These are phyloP conservation scores for Cheilosia urbana DNA, from an alignment of 2,888 invertebrate genomes.

Conservation along the genomic window DNA sequence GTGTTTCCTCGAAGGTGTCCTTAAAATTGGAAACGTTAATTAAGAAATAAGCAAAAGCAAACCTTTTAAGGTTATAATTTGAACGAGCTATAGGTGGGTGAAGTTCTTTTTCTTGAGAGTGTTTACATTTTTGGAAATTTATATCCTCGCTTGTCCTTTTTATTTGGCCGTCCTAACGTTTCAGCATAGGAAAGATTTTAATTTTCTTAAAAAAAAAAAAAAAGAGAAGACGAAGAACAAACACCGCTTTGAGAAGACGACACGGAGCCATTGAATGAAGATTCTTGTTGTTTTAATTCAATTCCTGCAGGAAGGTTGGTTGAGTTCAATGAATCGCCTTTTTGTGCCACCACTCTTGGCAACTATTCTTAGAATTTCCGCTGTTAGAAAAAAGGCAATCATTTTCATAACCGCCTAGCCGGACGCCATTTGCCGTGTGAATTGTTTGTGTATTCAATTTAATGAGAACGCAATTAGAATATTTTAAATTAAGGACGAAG, in stretches of 20 bases:
- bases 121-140: constrained; percentile 57
- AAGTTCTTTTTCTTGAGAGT: constrained; percentile 10
- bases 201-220: constrained; percentile 23
- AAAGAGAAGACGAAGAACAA: neutral
- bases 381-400: constrained; percentile 36
- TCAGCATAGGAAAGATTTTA: neutral
- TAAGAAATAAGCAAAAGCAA: constrained; percentile 48
- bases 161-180: constrained; percentile 1
- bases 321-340: constrained; percentile 33
- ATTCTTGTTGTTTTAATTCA: constrained; percentile 12
- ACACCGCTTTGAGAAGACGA: neutral
- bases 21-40: constrained; percentile 59
- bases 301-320: neutral
- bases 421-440: constrained; percentile 44
- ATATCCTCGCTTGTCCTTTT: constrained; percentile 40
- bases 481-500: constrained; percentile 40
- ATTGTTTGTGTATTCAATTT: constrained; percentile 51
- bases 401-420: constrained; percentile 46
- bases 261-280: neutral
- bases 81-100: constrained; percentile 18
- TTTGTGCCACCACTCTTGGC: constrained; percentile 34
- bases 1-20: constrained; percentile 38
- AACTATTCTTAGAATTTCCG: constrained; percentile 26
- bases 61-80: constrained; percentile 47
- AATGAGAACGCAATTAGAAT: constrained; percentile 56